Evolutionary conservation across 2,797 vertebrate species (phyloP).

Genomic region (Gallinago solitaria): DNA sequence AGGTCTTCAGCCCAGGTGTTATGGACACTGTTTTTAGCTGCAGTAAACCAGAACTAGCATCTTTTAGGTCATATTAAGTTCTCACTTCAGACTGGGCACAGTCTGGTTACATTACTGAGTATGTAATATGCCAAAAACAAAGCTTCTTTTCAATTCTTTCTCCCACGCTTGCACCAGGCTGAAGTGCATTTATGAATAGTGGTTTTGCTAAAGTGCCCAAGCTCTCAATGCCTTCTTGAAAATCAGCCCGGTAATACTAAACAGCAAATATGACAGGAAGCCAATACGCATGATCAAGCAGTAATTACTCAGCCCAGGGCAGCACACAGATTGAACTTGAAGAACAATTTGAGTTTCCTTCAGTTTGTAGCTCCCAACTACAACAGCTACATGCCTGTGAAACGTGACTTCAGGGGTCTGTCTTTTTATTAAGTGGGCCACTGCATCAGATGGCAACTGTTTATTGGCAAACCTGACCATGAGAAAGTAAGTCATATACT

Average conservation of each 20-base stretch:
- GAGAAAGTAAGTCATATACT: not conserved
- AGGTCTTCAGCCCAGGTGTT: not conserved
- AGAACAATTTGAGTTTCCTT: not conserved
- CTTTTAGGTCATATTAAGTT: not conserved
- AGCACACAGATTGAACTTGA: not conserved
- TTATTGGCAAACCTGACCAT: not conserved
- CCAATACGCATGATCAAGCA: not conserved
- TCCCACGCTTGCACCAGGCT: accelerated
- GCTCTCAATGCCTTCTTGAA: not conserved
- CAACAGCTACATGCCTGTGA: not conserved
- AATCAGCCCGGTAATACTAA: not conserved
- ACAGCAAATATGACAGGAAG: not conserved
- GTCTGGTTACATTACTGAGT: not conserved
- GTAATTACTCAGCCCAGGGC: not conserved
- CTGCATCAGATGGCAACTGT: not conserved
- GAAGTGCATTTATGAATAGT: accelerated
- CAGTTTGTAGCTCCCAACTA: not conserved
- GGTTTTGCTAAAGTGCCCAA: not conserved
- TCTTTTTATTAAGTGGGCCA: not conserved
- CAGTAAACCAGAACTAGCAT: not conserved
- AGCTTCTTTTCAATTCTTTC: not conserved
- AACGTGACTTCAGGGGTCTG: accelerated
- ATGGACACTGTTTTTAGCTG: not conserved
- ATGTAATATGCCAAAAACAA: not conserved
- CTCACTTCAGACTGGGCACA: not conserved